Conservation (phyloP, 2,888 invertebrate genomes). For the Merodon equestris region DNA sequence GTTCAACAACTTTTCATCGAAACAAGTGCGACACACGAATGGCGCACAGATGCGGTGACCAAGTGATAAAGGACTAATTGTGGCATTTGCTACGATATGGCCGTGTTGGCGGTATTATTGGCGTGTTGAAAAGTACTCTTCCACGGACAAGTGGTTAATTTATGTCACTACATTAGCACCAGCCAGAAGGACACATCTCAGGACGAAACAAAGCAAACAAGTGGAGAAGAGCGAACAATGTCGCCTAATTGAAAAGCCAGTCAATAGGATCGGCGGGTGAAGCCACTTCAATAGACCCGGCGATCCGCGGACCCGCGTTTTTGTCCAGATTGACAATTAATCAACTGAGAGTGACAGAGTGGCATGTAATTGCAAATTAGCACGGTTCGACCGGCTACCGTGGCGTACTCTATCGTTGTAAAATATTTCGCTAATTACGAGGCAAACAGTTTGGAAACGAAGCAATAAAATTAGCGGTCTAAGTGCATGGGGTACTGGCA, state of each 20-base stretch:
- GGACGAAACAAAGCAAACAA: too few relatives aligned
- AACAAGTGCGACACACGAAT: constrained; percentile 24
- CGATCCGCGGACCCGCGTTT: too few relatives aligned
- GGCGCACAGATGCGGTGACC: neutral
- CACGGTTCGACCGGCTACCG: constrained; percentile 10
- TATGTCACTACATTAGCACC: constrained; percentile 39
- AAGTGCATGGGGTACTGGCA: constrained; percentile 42
- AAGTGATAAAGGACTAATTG: constrained; percentile 38
- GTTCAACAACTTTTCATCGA: constrained; percentile 51
- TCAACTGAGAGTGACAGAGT: constrained; percentile 60
- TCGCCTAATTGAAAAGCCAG: constrained; percentile 45
- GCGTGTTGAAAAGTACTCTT: constrained; percentile 29
- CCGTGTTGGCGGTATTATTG: neutral
- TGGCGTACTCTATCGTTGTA: constrained; percentile 1
- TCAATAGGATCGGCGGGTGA: too few relatives aligned
- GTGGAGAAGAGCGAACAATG: neutral
- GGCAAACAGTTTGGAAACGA: constrained; percentile 48
- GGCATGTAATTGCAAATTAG: constrained; percentile 59
- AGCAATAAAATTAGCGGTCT: constrained; percentile 46
- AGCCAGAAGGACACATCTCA: constrained; percentile 17
- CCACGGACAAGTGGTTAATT: constrained; percentile 52
- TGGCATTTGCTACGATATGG: neutral
- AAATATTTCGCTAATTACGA: constrained; percentile 53
- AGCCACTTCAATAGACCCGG: too few relatives aligned
- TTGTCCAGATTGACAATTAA: constrained; percentile 45